Percentiles rank a stretch among this genome's conserved stretches.
Conservation (phyloP, 1,140 invertebrate species). For the Heliconius himera region DNA sequence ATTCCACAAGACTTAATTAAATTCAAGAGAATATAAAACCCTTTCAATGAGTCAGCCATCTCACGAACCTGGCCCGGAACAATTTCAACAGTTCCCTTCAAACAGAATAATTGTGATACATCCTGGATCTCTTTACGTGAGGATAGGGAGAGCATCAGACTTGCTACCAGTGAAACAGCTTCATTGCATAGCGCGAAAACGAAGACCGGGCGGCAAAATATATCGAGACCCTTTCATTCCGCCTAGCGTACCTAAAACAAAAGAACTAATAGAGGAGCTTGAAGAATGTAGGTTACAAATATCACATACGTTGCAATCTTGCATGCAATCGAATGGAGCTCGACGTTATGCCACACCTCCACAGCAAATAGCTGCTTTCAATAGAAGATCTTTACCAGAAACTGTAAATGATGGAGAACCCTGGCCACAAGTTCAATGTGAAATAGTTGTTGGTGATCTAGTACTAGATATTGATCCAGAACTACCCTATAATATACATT, state of each 20-base stretch:
- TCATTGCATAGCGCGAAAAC: slow-evolving; percentile 92
- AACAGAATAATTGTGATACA: slow-evolving; percentile 96
- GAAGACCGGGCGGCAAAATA: slow-evolving; percentile 81
- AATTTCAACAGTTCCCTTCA: slow-evolving; percentile 85
- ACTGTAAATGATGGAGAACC: slow-evolving; percentile 79
- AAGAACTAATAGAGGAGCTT: slow-evolving; percentile 87
- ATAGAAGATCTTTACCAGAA: slow-evolving; percentile 88
- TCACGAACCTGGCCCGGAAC: slow-evolving; percentile 70
- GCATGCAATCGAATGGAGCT: slow-evolving; percentile 90
- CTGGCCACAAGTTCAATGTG: slow-evolving; percentile 84
- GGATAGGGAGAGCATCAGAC: slow-evolving; percentile 95
- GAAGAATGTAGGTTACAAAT: slow-evolving; percentile 92
- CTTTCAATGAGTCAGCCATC: slow-evolving; percentile 62
- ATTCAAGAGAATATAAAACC: neutral
- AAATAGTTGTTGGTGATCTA: slow-evolving; percentile 86
- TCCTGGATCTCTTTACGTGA: slow-evolving; percentile 93
- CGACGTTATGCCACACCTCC: slow-evolving; percentile 92
- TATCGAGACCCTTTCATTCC: slow-evolving; percentile 87
- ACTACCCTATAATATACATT: slow-evolving; percentile 92
- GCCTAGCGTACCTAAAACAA: slow-evolving; percentile 81
- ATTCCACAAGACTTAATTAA: neutral
- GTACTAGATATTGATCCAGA: slow-evolving; percentile 88
- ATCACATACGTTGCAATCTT: slow-evolving; percentile 92
- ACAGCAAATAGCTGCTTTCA: slow-evolving; percentile 93
- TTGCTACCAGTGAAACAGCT: slow-evolving; percentile 91